Conservation (phyloP, 2,888 invertebrate genomes). For the Venustoraphidia nigricollis region DNA sequence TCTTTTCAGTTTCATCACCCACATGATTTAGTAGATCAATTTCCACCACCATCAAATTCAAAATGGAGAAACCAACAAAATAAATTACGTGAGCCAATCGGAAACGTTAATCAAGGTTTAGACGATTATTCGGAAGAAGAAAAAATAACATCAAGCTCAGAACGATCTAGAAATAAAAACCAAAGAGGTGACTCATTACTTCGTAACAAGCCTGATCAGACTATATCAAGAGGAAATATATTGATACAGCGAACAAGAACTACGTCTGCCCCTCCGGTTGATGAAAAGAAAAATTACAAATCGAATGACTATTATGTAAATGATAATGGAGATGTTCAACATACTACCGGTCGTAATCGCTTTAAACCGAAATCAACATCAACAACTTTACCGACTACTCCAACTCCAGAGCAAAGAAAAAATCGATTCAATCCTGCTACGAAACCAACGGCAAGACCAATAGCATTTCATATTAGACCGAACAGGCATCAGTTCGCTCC, state of each 20-base stretch:
- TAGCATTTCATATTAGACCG: slow-evolving; percentile 15
- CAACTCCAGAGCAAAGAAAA: slow-evolving; percentile 17
- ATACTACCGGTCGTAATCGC: slow-evolving; percentile 17
- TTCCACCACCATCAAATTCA: slow-evolving; percentile 7
- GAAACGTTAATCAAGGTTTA: slow-evolving; percentile 21
- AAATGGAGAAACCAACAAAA: slow-evolving; percentile 7
- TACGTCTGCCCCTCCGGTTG: slow-evolving; percentile 8
- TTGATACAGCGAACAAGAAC: slow-evolving; percentile 6
- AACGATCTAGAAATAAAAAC: background rate
- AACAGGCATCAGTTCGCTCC: slow-evolving; percentile 17
- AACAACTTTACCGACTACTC: slow-evolving; percentile 15
- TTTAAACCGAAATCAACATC: slow-evolving; percentile 17
- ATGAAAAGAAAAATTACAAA: slow-evolving; percentile 16
- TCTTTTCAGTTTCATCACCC: slow-evolving; percentile 11
- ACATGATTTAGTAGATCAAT: slow-evolving; percentile 10
- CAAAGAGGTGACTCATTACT: background rate
- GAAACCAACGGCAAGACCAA: slow-evolving; percentile 15
- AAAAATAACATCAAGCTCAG: slow-evolving; percentile 8
- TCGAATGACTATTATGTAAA: slow-evolving; percentile 24
- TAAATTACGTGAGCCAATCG: slow-evolving; percentile 11
- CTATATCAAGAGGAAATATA: slow-evolving; percentile 12
- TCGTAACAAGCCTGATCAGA: slow-evolving; percentile 12
- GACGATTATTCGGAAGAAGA: slow-evolving; percentile 17
- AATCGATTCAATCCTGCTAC: slow-evolving; percentile 18
- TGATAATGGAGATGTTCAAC: slow-evolving; percentile 21